A percentile compares a stretch with the other conserved stretches of the same genome.
Conservation (phyloP, 1,140 invertebrate genomes). For the Copidosoma floridanum region DNA sequence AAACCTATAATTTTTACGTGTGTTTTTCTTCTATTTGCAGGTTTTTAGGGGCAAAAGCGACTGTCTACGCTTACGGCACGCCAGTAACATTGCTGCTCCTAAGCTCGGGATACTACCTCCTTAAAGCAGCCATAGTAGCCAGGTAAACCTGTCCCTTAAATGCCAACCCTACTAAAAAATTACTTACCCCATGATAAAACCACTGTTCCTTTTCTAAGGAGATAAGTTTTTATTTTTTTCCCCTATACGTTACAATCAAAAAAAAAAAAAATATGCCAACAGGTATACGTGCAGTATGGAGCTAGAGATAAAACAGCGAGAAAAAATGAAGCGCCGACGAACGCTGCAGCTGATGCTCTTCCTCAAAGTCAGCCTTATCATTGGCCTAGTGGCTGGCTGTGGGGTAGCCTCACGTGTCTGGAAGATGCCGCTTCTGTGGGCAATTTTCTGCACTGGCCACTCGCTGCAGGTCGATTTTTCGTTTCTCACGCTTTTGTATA, state of each 20-base stretch:
- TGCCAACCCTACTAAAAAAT: no score
- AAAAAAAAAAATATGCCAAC: neutral
- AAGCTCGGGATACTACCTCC: conserved; percentile 47
- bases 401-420: conserved; percentile 47
- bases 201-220: no score
- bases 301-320: conserved; percentile 59
- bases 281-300: conserved; percentile 58
- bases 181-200: no score
- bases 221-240: no score
- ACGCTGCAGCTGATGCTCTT: conserved; percentile 63
- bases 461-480: conserved; percentile 44
- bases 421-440: conserved; percentile 50
- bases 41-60: conserved; percentile 54
- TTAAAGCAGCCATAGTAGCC: conserved; percentile 54
- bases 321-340: conserved; percentile 62
- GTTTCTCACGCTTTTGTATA: no score
- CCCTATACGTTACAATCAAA: no score
- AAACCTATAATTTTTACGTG: conserved; percentile 10
- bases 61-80: conserved; percentile 53
- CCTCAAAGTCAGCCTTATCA: conserved; percentile 58
- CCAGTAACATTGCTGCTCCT: conserved; percentile 51
- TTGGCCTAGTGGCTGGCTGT: conserved; percentile 49
- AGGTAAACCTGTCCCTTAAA: no score
- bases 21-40: no score
- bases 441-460: conserved; percentile 50